Percentiles rank a stretch among this genome's conserved stretches.
Evolutionary conservation across 35 echinoderm and acorn worm species (phyloP).

Genomic region (Strongylocentrotus purpuratus): DNA sequence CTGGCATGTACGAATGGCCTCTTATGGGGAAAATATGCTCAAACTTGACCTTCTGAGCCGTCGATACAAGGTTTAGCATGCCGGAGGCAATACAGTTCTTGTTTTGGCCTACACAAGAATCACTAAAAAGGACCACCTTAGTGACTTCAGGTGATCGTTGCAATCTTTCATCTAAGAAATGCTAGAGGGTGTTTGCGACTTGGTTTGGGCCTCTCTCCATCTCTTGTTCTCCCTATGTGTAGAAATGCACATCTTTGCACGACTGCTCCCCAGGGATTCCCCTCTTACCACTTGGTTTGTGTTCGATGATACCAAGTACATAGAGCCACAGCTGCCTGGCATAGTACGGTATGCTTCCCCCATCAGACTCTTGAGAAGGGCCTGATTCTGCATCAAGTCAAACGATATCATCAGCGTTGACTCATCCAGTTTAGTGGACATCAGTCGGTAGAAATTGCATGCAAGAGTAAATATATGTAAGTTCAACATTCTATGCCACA

Average conservation of each 20-base stretch:
- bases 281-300: constrained; percentile 33
- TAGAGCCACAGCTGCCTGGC: constrained; percentile 60
- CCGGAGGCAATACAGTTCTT: constrained; percentile 50
- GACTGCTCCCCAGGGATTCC: constrained; percentile 39
- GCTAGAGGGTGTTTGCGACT: constrained; percentile 38
- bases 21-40: constrained; percentile 43
- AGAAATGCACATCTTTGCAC: constrained; percentile 43
- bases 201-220: constrained; percentile 49
- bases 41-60: background rate
- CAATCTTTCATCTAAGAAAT: background rate
- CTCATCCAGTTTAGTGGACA: background rate
- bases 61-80: constrained; percentile 47
- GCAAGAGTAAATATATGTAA: no score
- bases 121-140: constrained; percentile 57
- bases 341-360: constrained; percentile 69
- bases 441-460: constrained; percentile 35
- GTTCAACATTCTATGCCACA: no score
- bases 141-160: background rate
- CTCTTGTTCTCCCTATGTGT: constrained; percentile 58
- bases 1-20: constrained; percentile 60
- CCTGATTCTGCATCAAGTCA: constrained; percentile 64
- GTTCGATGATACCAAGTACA: constrained; percentile 47
- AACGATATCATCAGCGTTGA: constrained; percentile 35
- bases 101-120: constrained; percentile 66
- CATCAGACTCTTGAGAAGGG: constrained; percentile 36